A percentile compares a stretch with the other conserved stretches of the same genome.
Evolutionary conservation across 2,113 vertebrate genomes (phyloP).

Genomic region (Procavia capensis): DNA sequence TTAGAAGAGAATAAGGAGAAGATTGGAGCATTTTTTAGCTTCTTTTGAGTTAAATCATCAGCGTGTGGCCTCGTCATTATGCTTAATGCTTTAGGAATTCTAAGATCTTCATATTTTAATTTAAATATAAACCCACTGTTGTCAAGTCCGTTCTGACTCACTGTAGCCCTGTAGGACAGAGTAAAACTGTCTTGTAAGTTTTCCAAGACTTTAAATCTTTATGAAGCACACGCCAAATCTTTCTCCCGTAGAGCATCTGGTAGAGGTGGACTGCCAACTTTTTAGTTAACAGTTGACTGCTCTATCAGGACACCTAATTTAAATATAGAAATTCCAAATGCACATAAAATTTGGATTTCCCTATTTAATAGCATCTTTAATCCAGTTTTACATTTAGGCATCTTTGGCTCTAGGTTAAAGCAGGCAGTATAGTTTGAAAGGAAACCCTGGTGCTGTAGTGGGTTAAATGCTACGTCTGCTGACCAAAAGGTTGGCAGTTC

Average conservation of each 20-base stretch:
- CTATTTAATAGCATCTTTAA: neutral
- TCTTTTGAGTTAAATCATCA: neutral
- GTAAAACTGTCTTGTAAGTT: neutral
- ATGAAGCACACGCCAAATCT: neutral
- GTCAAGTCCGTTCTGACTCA: neutral
- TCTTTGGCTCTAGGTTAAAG: slow-evolving; percentile 4
- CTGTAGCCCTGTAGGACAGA: neutral
- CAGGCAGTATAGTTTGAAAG: neutral
- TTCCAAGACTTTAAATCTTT: neutral
- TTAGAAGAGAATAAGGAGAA: slow-evolving; percentile 1
- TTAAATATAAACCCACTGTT: neutral
- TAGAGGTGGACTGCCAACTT: neutral
- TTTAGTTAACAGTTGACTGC: neutral
- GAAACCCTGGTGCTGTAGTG: too few relatives aligned
- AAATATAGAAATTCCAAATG: slow-evolving; percentile 12
- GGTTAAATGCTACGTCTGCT: too few relatives aligned
- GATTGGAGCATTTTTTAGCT: neutral
- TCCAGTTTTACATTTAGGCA: neutral
- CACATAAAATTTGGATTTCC: slow-evolving; percentile 50
- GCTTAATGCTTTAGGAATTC: slow-evolving; percentile 9
- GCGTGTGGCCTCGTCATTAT: neutral
- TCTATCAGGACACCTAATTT: neutral
- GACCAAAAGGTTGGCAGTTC: too few relatives aligned
- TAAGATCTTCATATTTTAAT: slow-evolving; percentile 23
- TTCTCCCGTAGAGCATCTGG: neutral